Evolutionary conservation across 23 tunicate species (phyloP), one percentile per base, ranked within the genome.

Genomic region (Trididemnum nubilum): DNA sequence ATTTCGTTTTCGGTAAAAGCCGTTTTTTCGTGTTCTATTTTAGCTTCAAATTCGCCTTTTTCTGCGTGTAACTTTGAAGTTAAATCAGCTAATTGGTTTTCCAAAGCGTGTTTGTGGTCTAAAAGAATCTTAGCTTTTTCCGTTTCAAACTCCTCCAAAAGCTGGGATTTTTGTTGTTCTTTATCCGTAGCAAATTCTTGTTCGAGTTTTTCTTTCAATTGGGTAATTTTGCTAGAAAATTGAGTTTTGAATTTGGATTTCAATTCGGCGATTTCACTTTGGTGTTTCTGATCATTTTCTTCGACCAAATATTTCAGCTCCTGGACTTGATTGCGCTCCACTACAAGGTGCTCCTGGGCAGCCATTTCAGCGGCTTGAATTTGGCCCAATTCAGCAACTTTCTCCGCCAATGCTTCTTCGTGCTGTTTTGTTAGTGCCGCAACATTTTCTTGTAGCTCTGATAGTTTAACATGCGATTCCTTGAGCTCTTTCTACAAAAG

Each of bases 271-370:
- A 66, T 67, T 36, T 71, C 69, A 18, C 12, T 21, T 22, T 9
- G 23, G 35, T 82, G 70, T 24, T 52, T 69, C 54, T 70, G 35
- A 23, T 82, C 70, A 26, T 71, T 66, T 67, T 70, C 69, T 21
- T 82, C 75, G 9, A 82, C 21, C 4, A 37, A 50, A 23, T 50
- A 26, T 32, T 70, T 49, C 78, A 82, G 71, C 21, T 71, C 70
- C 15, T 66, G 38, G 1, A 82, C 35, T 52, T 70, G 70, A 3
- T 82, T 52, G 3, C 69, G 86, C 35, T 82, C 86, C 9, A 12
- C 78, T 26, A 50, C 69, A 12, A 82, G 50, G 0, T 34, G 78
- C 50, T 82, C 78, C 50, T 70, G 67, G 18, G 71, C 19, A 39
- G 67, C 27, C 2, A 22, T 23, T 4, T 78, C 51, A 21, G 50